Evolutionary conservation across 2,888 invertebrate species (phyloP), one percentile per base, ranked within the genome.

Genomic region (Sinohyriopsis cumingii): DNA sequence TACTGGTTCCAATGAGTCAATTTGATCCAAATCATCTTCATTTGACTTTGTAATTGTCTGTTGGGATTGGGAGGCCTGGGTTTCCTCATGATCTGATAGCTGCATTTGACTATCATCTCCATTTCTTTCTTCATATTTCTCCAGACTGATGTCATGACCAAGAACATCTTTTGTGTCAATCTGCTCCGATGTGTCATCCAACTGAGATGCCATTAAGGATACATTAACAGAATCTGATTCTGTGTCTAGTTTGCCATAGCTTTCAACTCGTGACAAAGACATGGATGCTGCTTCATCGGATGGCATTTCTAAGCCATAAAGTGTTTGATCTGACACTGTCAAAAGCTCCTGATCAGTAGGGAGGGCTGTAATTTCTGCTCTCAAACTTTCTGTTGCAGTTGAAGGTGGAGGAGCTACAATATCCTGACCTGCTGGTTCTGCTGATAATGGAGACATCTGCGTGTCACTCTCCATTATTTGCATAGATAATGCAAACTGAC

Each of bases 251-350:
- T 65, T 64, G 22, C 65, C 59, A 57, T 66, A 68, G n/a, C 68
- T 62, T 54, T 81, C 81, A 55, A 77, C 69, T 59, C 79, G 77
- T 18, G 83, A 82, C 61, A 75, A 71, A 33, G 84, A 81, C 60
- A 81, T 67, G 19, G 80, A 81, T 61, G 75, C 81, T 57, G 82
- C 79, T 76, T 88, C 88, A 85, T 91, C 85, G 72, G 89, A 89
- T 78, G 84, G 88, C 88, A 88, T 88, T 70, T 87, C 90, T 68
- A 90, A 87, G 72, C 91, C 91, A 84, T 90, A 91, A 61, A 87
- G 71, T 24, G 87, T 87, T 53, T 84, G 83, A 63, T 88, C 86
- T 33, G 87, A 85, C 55, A 80, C 78, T n/a, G 84, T 71, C 65
- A 86, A 73, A 63, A 78, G 65, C 68, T 82, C 84, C 28, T 81